A percentile compares a stretch with the other conserved stretches of the same genome.
These are phyloP conservation scores for Batillaria attramentaria DNA, from an alignment of 1,140 invertebrate genomes.

Conservation along the genomic window DNA sequence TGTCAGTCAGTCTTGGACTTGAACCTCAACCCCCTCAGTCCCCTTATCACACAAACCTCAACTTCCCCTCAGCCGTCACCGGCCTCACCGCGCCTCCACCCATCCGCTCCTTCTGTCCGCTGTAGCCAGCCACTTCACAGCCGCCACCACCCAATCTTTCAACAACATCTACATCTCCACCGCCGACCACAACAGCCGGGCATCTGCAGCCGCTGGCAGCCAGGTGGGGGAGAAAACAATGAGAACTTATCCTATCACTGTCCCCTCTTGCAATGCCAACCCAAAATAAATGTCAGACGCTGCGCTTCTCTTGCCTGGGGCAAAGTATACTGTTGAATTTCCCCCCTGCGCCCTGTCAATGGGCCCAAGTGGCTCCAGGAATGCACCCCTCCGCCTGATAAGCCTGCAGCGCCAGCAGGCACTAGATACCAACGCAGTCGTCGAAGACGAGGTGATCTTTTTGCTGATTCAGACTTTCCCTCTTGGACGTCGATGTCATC, in stretches of 20 bases:
- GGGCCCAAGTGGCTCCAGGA: constrained; percentile 24
- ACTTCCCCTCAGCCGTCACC: too few species aligned
- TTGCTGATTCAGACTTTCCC: too few species aligned
- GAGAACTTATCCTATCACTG: constrained; percentile 25
- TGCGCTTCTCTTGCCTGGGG: constrained; percentile 2
- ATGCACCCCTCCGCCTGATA: constrained; percentile 10
- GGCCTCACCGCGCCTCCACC: too few species aligned
- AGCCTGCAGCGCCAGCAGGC: too few species aligned
- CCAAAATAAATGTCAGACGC: constrained; percentile 24
- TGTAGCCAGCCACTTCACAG: too few species aligned
- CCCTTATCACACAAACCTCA: too few species aligned
- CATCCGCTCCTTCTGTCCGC: too few species aligned
- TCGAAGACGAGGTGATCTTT: too few species aligned
- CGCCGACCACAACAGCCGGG: constrained; percentile 9
- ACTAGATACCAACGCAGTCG: too few species aligned
- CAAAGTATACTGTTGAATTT: constrained; percentile 27
- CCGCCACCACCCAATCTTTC: constrained; percentile 15
- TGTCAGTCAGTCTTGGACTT: too few species aligned
- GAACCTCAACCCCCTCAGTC: too few species aligned
- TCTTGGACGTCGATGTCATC: too few species aligned
- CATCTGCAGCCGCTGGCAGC: not conserved
- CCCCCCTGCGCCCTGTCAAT: constrained; percentile 27
- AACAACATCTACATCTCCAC: constrained; percentile 8
- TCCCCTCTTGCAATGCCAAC: constrained; percentile 22
- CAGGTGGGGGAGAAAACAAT: constrained; percentile 13